Base-by-base conservation (phyloP, 2,888 invertebrate genomes). In the Chymomyza procnemis region DNA sequence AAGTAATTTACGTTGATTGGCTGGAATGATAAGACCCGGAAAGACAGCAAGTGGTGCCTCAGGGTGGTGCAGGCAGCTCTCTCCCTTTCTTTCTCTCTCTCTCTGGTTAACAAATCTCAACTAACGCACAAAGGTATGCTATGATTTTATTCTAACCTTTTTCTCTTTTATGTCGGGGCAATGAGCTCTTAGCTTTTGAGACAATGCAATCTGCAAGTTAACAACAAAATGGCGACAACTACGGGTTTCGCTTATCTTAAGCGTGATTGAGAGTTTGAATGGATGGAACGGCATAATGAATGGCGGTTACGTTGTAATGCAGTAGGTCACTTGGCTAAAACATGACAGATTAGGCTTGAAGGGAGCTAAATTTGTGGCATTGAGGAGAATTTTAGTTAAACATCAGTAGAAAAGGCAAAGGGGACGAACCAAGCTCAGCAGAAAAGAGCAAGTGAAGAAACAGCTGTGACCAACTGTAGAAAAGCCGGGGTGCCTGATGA, bases 1-100 rank as follows among this genome's bases (percentile, higher is more conserved):
- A 61, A 61, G 60, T 61, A 61, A 61, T 61, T 61, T 61, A 61
- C 60, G 18, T 61, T 61, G 60, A 61, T 61, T 61, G 50, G 26
- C 30, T 22, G 9, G 9, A 30, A 16, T 48, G 60, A 59, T 59
- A 59, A 59, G 16, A 9, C 34, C 34, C 34, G 34, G 34, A 41
- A 41, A 41, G 34, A 3, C 34, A 41, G 34, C 34, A 12, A 41
- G 34, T 41, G 34, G 34, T 41, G 34, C 34, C 34, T 26, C 6
- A 12, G 34, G 34, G 34, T 1, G 12, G 12, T 41, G 12, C 12
- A 41, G 34, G 34, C 30, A n/a, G n/a, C 26, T 8, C 16, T 34
- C n/a, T 12, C n/a, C 59, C n/a, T n/a, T n/a, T n/a, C 26, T 8
- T 9, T 34, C n/a, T 12, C n/a, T 47, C 26, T 8, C 16, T 34